Evolutionary conservation across 2,113 vertebrate species (phyloP).

Genomic region (Etia nguti): DNA sequence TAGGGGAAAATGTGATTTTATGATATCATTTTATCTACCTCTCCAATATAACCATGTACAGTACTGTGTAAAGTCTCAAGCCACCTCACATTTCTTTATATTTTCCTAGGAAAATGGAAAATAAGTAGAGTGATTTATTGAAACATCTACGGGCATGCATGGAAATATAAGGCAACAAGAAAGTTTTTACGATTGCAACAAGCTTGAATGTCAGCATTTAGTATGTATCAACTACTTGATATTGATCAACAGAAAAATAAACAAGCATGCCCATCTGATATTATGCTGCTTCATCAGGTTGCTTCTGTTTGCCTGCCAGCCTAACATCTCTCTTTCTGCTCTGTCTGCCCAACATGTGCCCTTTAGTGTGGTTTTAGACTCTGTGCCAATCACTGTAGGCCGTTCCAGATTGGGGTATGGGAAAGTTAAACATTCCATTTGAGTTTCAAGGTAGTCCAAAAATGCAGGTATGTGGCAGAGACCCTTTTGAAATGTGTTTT

Average conservation of each 20-base stretch:
- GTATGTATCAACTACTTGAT: neutral
- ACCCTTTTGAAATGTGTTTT: slow-evolving; percentile 61
- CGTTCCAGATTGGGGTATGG: slow-evolving; percentile 15
- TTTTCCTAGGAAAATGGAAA: neutral
- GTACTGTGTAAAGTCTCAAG: neutral
- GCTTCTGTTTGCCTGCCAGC: neutral
- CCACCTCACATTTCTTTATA: neutral
- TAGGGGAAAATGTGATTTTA: neutral
- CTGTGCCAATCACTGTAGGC: slow-evolving; percentile 20
- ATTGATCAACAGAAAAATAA: neutral
- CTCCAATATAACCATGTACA: neutral
- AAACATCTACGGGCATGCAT: neutral
- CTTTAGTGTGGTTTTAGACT: slow-evolving; percentile 22
- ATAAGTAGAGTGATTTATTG: neutral
- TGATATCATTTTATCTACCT: neutral
- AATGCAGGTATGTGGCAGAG: slow-evolving; percentile 52
- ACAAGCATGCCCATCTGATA: neutral
- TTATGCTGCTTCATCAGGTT: slow-evolving; percentile 9
- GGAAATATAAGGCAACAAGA: neutral
- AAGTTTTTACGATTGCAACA: neutral
- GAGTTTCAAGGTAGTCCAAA: slow-evolving; percentile 54
- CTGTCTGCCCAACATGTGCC: slow-evolving; percentile 3
- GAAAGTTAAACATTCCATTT: slow-evolving; percentile 58
- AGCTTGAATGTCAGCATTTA: neutral
- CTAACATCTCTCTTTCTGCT: slow-evolving; percentile 3